Evolutionary conservation across 2,113 vertebrate genomes (phyloP).

Genomic region (Falcunculus frontatus): DNA sequence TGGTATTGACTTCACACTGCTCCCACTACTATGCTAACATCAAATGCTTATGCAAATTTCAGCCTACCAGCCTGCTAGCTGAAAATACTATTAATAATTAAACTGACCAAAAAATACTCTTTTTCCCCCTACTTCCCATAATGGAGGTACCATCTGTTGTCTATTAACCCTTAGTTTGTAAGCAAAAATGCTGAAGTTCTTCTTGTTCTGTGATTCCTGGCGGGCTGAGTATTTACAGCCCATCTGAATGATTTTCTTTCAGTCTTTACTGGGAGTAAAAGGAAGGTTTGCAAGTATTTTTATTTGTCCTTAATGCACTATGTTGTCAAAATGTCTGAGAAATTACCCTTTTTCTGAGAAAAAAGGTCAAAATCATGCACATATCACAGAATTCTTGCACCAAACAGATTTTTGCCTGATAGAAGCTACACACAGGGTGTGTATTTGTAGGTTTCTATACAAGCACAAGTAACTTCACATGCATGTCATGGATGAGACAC

Average conservation of each 20-base stretch:
- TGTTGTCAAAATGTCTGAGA: not conserved
- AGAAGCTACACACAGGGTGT: not conserved
- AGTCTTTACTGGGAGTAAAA: not conserved
- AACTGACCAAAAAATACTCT: not conserved
- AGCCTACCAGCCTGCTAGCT: not conserved
- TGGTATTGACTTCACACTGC: not conserved
- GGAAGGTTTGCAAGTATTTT: not conserved
- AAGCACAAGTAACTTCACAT: not conserved
- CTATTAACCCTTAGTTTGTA: not conserved
- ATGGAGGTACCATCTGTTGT: not conserved
- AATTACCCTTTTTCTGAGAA: not conserved
- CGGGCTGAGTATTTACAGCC: not conserved
- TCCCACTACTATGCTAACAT: not conserved
- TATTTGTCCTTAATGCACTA: not conserved
- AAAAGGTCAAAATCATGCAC: not conserved
- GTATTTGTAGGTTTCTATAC: not conserved
- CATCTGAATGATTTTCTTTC: not conserved
- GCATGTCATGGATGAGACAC: not conserved
- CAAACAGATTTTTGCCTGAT: not conserved
- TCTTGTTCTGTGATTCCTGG: not conserved
- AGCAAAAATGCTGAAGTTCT: not conserved
- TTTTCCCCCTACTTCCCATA: not conserved
- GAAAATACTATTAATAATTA: not conserved
- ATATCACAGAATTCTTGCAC: not conserved
- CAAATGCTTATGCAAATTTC: not conserved